A percentile compares a stretch with the other conserved stretches of the same genome.
Conservation (phyloP, 2,113 vertebrate genomes). For the Montifringilla adamsi region DNA sequence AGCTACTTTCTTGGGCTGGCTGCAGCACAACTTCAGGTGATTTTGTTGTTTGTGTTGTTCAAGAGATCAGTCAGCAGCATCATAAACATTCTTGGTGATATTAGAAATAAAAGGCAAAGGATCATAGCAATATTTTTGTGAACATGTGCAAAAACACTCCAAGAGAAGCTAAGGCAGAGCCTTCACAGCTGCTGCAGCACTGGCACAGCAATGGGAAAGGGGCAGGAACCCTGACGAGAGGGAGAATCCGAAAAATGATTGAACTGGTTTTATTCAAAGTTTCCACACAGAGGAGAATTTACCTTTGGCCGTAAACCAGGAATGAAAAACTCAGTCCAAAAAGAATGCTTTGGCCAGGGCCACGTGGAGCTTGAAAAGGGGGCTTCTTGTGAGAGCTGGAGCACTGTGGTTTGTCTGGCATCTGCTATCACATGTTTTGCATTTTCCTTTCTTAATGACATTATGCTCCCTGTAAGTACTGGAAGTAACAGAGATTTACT, state of each 20-base stretch:
- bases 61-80: neutral
- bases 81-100: neutral
- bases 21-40: neutral
- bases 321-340: neutral
- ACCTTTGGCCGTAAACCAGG: conserved; percentile 39
- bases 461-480: conserved; percentile 5
- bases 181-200: neutral
- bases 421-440: conserved; percentile 33
- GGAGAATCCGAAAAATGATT: neutral
- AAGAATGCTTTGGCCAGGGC: conserved; percentile 9
- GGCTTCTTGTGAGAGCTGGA: conserved; percentile 28
- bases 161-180: neutral
- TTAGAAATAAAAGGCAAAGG: neutral
- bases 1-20: neutral
- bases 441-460: conserved; percentile 52
- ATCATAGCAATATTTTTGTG: neutral
- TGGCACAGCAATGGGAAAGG: accelerated
- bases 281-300: conserved; percentile 22
- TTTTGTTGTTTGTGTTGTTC: accelerated
- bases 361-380: neutral
- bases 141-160: neutral
- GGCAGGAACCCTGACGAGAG: neutral
- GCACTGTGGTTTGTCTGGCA: conserved; percentile 43
- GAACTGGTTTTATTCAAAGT: neutral
- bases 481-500: neutral